Base-by-base conservation (phyloP, 2,113 vertebrate species). In the Saccopteryx bilineata region DNA sequence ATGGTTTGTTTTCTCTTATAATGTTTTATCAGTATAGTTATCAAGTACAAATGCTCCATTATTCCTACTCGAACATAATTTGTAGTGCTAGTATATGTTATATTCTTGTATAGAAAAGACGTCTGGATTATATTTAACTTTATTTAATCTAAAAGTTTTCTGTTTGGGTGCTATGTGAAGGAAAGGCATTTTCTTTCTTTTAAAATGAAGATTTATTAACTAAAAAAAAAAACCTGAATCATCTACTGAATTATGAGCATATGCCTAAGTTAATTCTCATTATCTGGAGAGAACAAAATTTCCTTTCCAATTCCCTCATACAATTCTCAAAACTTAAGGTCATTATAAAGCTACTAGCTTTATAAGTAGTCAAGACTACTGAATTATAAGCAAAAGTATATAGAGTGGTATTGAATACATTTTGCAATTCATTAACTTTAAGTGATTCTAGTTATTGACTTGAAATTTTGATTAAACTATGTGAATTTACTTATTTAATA, bases 381-480 rank as follows among this genome's bases (percentile, higher is more conserved):
- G 78, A 95, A 93, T 87, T 95, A 50, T 79, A 82, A 95, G 88
- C 96, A 97, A 87, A 97, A 95, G 87, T 95, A 91, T 97, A 96
- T 96, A 96, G 97, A 96, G 96, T 94, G 74, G 4, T 74, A 75
- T 94, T 98, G 96, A 98, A 97, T 96, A 46, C 13, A 91, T 31
- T 94, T 98, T 98, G 56, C 90, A 98, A 84, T 97, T 98, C 88
- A 96, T 97, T 96, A 97, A 90, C 91, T 97, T 98, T 96, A 97
- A 97, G 96, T 93, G 93, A 95, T 97, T 97, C 85, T 92, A 97
- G 50, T 90, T 96, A 72, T 91, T 97, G 90, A 95, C 82, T 80
- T 97, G 97, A 96, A 95, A 92, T 98, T 98, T 93, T 96, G 94
- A 87, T 95, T 98, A 95, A 98, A 97, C 96, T 97, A 66, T 94